phyloP scores from a whole-genome alignment of 2,113 vertebrate genomes.

The Chiloscyllium plagiosum region DNA sequence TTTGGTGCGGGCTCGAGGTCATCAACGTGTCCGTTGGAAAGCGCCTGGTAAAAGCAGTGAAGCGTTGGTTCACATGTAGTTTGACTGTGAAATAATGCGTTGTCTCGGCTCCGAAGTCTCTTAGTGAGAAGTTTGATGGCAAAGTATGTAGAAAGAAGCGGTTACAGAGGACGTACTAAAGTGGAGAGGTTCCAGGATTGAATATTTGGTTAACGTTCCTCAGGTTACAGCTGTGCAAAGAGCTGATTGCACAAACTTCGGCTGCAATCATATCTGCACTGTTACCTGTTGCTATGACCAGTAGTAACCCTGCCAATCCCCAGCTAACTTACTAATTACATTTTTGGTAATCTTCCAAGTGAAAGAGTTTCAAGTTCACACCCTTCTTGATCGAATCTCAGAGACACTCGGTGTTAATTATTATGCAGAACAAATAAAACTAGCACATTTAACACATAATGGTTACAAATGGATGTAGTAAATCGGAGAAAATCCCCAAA shows the following conservation, averaged over 20 bases:
- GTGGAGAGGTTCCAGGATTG: neutral
- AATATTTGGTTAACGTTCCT: neutral
- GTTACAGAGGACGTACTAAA: neutral
- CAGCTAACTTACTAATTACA: neutral
- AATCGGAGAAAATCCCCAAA: too few species aligned
- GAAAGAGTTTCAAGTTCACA: neutral
- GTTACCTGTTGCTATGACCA: neutral
- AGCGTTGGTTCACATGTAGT: neutral
- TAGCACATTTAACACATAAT: neutral
- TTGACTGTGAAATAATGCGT: neutral
- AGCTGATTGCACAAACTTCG: too few species aligned
- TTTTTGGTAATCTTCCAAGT: conserved; percentile 27
- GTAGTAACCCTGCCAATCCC: neutral
- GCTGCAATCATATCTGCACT: neutral
- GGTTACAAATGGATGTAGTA: neutral
- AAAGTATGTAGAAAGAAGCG: neutral
- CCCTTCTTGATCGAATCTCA: neutral
- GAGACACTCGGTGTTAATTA: neutral
- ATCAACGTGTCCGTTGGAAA: neutral
- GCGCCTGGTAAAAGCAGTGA: too few species aligned
- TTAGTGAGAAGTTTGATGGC: neutral
- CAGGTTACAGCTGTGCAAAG: neutral
- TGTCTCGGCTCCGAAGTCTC: neutral
- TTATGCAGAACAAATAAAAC: neutral
- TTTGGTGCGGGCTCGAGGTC: neutral